Evolutionary conservation across 2,113 vertebrate genomes (phyloP), one percentile per base, ranked within the genome.

Genomic region (Solea solea): DNA sequence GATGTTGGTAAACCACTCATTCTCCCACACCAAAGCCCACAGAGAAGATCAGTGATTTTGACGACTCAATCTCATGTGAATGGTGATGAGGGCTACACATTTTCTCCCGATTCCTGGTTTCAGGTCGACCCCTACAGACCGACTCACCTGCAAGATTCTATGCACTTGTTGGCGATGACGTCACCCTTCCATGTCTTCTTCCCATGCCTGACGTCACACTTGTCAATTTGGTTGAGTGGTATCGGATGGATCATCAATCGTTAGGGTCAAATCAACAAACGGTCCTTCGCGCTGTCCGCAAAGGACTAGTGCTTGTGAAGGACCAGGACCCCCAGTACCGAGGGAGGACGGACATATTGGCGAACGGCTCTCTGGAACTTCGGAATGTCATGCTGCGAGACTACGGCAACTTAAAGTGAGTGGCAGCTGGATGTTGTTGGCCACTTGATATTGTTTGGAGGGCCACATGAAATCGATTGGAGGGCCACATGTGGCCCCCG

Each of bases 121-220:
- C 34, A 34, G 34, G 34, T 34, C 3, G 5, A 34, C 34, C 34
- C 34, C 34, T 34, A 34, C 28, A 15, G 54, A 5, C 57, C 7
- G n/a, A 3, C 53, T 41, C 44, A 50, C 27, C 44, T 7, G 21
- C 2, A 39, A 10, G 1, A 4, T 13, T 69, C 2, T 41, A 14
- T 27, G 45, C n/a, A 0, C 12, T 0, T 1, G 8, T 9, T 4
- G 28, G 10, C 1, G 15, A 9, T 1, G n/a, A n/a, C 1, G 44
- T 4, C 2, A 0, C 25, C 12, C 54, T 68, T 4, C 53, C 42
- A 8, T 57, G 65, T 9, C 21, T 34, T 34, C 34, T 34, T 21
- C 21, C 21, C 21, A 21, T 21, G 21, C 21, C 21, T 21, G 21
- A 39, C 28, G 0, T 0, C 15, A 5, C 61, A 2, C 12, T n/a